Conservation (phyloP, 2,113 vertebrate genomes). For the Prochilodus magdalenae region DNA sequence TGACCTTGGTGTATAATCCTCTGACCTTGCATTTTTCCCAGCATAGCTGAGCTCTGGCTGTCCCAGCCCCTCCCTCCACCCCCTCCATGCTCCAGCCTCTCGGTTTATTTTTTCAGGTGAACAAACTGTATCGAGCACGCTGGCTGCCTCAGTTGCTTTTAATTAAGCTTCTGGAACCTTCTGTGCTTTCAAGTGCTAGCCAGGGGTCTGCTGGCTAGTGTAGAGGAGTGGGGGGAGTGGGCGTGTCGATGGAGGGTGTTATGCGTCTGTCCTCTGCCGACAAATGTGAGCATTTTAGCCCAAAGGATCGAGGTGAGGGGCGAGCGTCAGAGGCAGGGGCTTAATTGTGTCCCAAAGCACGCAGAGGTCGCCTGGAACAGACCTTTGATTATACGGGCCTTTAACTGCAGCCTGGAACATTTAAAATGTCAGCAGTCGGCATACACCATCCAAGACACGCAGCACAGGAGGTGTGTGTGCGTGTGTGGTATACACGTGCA, state of each 20-base stretch:
- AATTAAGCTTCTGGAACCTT: constrained; percentile 90
- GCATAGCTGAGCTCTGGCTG: constrained; percentile 68
- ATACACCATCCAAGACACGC: constrained; percentile 40
- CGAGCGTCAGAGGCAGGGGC: constrained; percentile 61
- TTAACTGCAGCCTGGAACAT: constrained; percentile 47
- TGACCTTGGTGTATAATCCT: constrained; percentile 76
- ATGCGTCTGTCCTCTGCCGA: constrained; percentile 7
- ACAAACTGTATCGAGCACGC: constrained; percentile 85
- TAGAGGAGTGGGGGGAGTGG: not conserved
- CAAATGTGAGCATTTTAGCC: constrained; percentile 53
- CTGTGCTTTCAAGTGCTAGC: constrained; percentile 64
- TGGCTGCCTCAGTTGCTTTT: constrained; percentile 91
- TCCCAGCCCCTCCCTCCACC: constrained; percentile 32
- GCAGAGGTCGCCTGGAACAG: constrained; percentile 51
- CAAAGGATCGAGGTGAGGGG: constrained; percentile 30
- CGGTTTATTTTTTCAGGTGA: constrained; percentile 97
- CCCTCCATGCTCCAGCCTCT: constrained; percentile 63
- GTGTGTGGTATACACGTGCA: not conserved
- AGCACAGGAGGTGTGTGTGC: constrained; percentile 29
- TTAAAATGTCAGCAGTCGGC: constrained; percentile 47
- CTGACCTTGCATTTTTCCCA: constrained; percentile 75
- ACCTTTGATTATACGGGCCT: constrained; percentile 40
- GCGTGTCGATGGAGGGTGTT: not conserved
- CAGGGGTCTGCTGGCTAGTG: not conserved
- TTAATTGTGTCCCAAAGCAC: constrained; percentile 79